Percentiles rank a stretch among this genome's conserved stretches.
These are phyloP conservation scores for Callipepla californica DNA, from an alignment of 2,113 vertebrate species.

Conservation along the genomic window DNA sequence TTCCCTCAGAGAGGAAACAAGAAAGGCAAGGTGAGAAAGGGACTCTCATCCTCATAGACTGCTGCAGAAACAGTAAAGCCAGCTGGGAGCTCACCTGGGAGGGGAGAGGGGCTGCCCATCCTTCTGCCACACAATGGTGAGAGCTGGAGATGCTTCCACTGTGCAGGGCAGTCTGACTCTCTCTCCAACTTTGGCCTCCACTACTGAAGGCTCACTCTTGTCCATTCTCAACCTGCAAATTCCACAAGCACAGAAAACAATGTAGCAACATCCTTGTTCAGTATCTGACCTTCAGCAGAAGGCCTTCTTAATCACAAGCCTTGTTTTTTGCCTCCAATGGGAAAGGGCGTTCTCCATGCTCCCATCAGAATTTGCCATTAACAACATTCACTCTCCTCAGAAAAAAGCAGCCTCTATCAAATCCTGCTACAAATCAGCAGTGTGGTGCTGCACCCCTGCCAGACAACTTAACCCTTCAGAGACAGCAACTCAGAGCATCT, in stretches of 20 bases:
- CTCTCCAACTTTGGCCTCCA: conserved; percentile 85
- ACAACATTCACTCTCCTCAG: background rate
- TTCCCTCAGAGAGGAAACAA: background rate
- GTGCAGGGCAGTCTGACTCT: conserved; percentile 81
- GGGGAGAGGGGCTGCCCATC: conserved; percentile 83
- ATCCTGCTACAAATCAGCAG: background rate
- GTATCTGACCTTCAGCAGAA: background rate
- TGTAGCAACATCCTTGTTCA: background rate
- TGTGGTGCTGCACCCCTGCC: background rate
- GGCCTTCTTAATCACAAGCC: background rate
- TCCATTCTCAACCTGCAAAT: conserved; percentile 85
- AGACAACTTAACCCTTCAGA: background rate
- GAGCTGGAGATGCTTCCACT: conserved; percentile 75
- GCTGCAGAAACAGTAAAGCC: accelerated
- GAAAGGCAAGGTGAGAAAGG: background rate
- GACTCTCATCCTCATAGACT: background rate
- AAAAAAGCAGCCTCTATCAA: background rate
- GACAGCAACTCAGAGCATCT: background rate
- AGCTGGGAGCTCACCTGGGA: conserved; percentile 78
- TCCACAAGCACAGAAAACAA: background rate
- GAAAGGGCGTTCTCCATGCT: background rate
- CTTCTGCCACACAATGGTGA: conserved; percentile 87
- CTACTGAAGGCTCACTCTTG: conserved; percentile 72
- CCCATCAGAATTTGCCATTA: background rate
- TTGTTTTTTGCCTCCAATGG: background rate